Conservation (phyloP, 2,113 vertebrate genomes). For the Leptocoma aspasia region DNA sequence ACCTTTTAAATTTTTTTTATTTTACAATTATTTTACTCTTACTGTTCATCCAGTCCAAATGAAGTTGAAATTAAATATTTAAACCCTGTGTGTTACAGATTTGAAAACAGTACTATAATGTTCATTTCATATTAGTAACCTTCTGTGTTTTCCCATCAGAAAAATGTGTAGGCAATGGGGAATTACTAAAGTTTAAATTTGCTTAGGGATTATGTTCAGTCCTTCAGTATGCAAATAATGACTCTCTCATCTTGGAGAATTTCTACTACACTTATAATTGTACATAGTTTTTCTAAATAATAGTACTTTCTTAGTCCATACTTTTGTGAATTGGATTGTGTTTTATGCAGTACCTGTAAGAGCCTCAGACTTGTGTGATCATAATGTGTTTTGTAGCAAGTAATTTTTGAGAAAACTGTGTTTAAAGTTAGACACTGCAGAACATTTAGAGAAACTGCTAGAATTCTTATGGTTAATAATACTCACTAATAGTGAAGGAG, state of each 20-base stretch:
- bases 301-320: neutral
- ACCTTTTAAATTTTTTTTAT: neutral
- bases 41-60: neutral
- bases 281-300: neutral
- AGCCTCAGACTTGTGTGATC: neutral
- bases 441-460: neutral
- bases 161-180: neutral
- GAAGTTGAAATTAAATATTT: neutral
- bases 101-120: neutral
- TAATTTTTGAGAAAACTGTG: neutral
- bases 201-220: neutral
- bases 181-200: neutral
- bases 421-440: neutral
- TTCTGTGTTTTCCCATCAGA: neutral
- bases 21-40: neutral
- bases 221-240: neutral
- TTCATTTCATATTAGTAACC: neutral
- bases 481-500: neutral
- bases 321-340: neutral
- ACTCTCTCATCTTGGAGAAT: neutral
- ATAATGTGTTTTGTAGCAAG: neutral
- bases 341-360: neutral
- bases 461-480: neutral
- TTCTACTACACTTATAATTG: neutral
- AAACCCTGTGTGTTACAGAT: neutral